Percentiles rank a stretch among this genome's conserved stretches.
Conservation (phyloP, 92 coral and sea anemone genomes). For the Bergia sp. region DNA sequence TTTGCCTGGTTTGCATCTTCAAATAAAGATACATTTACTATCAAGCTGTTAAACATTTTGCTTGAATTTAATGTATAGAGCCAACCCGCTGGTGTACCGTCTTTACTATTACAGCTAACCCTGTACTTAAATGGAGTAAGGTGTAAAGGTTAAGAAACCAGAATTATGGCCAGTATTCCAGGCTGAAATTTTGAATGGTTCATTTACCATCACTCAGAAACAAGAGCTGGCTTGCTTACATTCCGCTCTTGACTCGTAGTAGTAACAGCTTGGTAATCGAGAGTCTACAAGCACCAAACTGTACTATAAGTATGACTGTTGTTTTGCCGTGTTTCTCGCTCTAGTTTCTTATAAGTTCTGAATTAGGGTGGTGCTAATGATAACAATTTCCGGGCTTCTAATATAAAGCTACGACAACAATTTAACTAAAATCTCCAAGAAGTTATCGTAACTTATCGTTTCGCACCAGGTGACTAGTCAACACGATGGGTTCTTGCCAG, state of each 20-base stretch:
- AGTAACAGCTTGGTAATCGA: constrained; percentile 16
- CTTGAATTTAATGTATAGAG: not conserved
- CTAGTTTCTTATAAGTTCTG: constrained; percentile 17
- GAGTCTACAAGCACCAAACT: not conserved
- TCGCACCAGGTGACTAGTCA: constrained; percentile 3
- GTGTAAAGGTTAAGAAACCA: constrained; percentile 20
- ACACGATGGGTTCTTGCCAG: constrained; percentile 16
- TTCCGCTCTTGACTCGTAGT: constrained; percentile 10
- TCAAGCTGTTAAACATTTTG: not conserved
- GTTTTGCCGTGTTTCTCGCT: constrained; percentile 1
- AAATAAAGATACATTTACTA: not conserved
- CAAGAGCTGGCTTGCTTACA: not conserved
- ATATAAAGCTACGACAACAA: not conserved
- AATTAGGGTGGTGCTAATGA: constrained; percentile 1
- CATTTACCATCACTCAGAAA: not conserved
- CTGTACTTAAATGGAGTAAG: not conserved
- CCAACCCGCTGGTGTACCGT: constrained; percentile 11
- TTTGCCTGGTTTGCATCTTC: not conserved
- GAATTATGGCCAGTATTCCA: not conserved
- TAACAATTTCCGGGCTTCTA: constrained; percentile 39
- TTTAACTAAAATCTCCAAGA: constrained; percentile 5
- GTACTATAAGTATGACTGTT: constrained; percentile 12
- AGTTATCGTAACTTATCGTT: not conserved
- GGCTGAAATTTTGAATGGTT: not conserved
- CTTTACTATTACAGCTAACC: not conserved